These are phyloP conservation scores for Gouania willdenowi DNA, from an alignment of 2,797 vertebrate genomes.

Conservation along the genomic window DNA sequence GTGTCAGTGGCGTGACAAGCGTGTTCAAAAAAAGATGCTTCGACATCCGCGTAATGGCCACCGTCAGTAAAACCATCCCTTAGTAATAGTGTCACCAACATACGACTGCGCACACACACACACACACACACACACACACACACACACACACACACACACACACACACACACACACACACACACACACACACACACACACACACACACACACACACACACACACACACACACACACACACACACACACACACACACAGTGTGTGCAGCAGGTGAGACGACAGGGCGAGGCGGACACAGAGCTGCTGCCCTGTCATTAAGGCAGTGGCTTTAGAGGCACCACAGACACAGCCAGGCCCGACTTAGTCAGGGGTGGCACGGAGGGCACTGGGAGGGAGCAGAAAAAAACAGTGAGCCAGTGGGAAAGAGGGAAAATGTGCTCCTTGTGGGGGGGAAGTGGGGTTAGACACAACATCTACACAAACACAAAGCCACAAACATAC, in stretches of 20 bases:
- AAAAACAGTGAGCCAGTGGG: background rate
- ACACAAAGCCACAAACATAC: slow-evolving; percentile 19
- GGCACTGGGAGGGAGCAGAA: slow-evolving; percentile 61
- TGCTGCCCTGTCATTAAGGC: slow-evolving; percentile 67
- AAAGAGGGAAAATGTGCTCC: slow-evolving; percentile 11
- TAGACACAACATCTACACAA: slow-evolving; percentile 55
- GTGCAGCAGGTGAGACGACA: slow-evolving; percentile 71
- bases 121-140: slow-evolving; percentile 18
- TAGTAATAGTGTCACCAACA: slow-evolving; percentile 68
- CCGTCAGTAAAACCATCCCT: slow-evolving; percentile 69
- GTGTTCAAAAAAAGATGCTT: slow-evolving; percentile 60
- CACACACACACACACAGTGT: slow-evolving; percentile 25
- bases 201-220: slow-evolving; percentile 52
- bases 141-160: slow-evolving; percentile 17
- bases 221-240: slow-evolving; percentile 12
- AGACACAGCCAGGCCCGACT: slow-evolving; percentile 46
- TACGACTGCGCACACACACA: slow-evolving; percentile 58
- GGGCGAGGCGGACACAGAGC: slow-evolving; percentile 66
- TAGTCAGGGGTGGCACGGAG: slow-evolving; percentile 73
- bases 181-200: slow-evolving; percentile 50
- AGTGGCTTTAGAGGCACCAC: slow-evolving; percentile 62
- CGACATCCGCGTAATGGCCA: slow-evolving; percentile 69
- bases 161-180: slow-evolving; percentile 13
- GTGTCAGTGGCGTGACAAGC: slow-evolving; percentile 67
- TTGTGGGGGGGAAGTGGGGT: slow-evolving; percentile 40